Percentiles rank a stretch among this genome's conserved stretches.
Evolutionary conservation across 2,888 invertebrate genomes (phyloP).

Genomic region (Nasonovia ribisnigri): DNA sequence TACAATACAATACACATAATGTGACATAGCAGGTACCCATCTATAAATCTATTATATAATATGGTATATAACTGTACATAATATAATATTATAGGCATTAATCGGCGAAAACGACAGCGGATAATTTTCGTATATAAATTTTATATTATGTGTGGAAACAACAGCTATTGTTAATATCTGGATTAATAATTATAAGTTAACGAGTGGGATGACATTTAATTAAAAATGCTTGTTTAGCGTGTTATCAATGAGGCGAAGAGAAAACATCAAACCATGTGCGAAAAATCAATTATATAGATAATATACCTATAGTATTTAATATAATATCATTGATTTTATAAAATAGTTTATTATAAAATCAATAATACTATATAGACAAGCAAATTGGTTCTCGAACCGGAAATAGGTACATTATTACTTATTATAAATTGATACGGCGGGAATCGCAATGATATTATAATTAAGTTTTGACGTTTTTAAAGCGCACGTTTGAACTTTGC

Average conservation of each 20-base stretch:
- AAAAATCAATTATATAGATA: neutral
- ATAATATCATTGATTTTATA: neutral
- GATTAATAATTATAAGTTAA: constrained; percentile 25
- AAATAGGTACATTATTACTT: neutral
- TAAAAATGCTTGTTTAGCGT: neutral
- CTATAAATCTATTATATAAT: neutral
- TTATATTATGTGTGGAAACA: constrained; percentile 3
- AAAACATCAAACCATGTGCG: neutral
- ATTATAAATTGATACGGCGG: neutral
- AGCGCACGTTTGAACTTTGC: neutral
- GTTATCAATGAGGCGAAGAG: neutral
- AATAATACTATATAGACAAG: neutral
- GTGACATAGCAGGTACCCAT: neutral
- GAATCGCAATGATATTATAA: neutral
- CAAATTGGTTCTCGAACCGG: neutral
- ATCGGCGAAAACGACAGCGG: neutral
- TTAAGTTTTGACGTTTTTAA: constrained; percentile 22
- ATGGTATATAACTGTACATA: neutral
- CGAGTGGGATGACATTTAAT: constrained; percentile 20
- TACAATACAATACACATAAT: neutral
- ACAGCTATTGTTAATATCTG: constrained; percentile 13
- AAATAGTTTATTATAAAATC: neutral
- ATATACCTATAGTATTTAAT: neutral
- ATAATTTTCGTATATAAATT: neutral
- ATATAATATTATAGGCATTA: constrained; percentile 10